Percentiles rank a stretch among this genome's conserved stretches.
Conservation (phyloP, 1,140 invertebrate genomes). For the Microvelia longipes region DNA sequence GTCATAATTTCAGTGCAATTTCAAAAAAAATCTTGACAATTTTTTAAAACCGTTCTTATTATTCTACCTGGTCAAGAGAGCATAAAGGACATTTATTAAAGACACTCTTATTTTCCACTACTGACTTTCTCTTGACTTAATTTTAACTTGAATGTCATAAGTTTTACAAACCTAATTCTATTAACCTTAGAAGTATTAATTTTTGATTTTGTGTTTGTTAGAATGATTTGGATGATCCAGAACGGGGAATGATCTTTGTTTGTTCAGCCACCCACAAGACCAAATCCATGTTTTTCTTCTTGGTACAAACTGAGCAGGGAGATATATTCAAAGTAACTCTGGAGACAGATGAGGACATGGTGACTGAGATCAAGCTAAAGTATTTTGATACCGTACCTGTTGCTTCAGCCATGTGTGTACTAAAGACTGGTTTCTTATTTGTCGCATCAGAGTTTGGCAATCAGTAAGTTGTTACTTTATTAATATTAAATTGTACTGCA, state of each 20-base stretch:
- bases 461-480: slow-evolving; percentile 60
- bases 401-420: slow-evolving; percentile 86
- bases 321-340: slow-evolving; percentile 98
- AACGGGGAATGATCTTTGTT: slow-evolving; percentile 98
- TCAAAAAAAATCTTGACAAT: too few species aligned
- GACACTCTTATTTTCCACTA: too few species aligned
- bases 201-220: too few species aligned
- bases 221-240: slow-evolving; percentile 99
- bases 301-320: slow-evolving; percentile 88
- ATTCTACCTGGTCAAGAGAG: too few species aligned
- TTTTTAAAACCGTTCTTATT: too few species aligned
- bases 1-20: too few species aligned
- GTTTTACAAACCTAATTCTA: too few species aligned
- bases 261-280: slow-evolving; percentile 98
- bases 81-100: too few species aligned
- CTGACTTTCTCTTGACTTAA: too few species aligned
- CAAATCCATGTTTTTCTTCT: slow-evolving; percentile 96
- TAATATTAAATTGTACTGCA: too few species aligned
- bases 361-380: slow-evolving; percentile 96
- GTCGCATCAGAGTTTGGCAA: slow-evolving; percentile 99
- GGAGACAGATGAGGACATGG: slow-evolving; percentile 95
- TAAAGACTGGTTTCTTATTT: slow-evolving; percentile 98
- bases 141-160: too few species aligned
- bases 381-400: slow-evolving; percentile 99
- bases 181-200: too few species aligned